Evolutionary conservation across 2,888 invertebrate genomes (phyloP).

Genomic region (Drosophila pegasa): DNA sequence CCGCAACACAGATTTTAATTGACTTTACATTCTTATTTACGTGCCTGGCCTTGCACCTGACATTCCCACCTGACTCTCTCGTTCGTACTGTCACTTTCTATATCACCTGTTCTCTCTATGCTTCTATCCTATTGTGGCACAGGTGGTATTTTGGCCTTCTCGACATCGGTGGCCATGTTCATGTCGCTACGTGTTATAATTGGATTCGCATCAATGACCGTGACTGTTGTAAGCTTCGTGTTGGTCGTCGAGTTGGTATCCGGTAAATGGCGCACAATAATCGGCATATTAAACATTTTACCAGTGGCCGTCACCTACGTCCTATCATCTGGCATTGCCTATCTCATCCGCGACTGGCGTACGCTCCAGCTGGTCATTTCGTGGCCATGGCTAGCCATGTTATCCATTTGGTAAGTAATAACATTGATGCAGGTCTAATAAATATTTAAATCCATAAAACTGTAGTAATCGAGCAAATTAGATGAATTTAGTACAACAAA

Average conservation of each 20-base stretch:
- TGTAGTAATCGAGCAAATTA: neutral
- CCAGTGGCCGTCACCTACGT: conserved; percentile 88
- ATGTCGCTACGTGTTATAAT: conserved; percentile 86
- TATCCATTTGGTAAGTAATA: conserved; percentile 86
- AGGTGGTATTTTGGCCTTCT: conserved; percentile 86
- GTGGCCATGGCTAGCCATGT: conserved; percentile 86
- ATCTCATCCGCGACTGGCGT: conserved; percentile 87
- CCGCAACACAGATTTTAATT: conserved; percentile 66
- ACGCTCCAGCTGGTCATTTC: conserved; percentile 86
- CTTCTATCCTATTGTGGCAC: conserved; percentile 38
- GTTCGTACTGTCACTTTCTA: conserved; percentile 12
- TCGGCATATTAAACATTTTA: conserved; percentile 88
- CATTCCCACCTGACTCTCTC: conserved; percentile 40
- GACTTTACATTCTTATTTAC: conserved; percentile 77
- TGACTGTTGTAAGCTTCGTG: conserved; percentile 89
- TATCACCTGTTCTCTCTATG: conserved; percentile 15
- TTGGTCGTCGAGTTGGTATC: conserved; percentile 88
- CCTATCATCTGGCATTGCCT: conserved; percentile 87
- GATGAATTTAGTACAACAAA: neutral
- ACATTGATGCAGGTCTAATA: neutral
- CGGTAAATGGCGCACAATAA: conserved; percentile 88
- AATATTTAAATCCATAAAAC: neutral
- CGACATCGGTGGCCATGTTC: conserved; percentile 87
- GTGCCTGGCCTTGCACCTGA: conserved; percentile 74
- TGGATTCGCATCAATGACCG: conserved; percentile 88